Conservation (phyloP, 2,888 invertebrate species). For the Pomacea canaliculata region DNA sequence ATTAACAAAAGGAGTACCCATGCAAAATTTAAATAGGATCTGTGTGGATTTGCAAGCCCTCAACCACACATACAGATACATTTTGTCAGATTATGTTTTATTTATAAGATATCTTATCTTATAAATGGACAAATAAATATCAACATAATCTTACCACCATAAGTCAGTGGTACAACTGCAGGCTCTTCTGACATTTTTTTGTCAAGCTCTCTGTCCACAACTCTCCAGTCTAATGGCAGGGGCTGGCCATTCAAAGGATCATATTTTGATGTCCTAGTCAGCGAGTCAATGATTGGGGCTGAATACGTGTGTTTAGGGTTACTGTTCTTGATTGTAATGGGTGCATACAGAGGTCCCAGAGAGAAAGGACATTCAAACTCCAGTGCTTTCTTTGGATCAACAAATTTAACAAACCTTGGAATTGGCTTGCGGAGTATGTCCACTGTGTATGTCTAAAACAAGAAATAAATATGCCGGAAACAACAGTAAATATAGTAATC, state of each 20-base stretch:
- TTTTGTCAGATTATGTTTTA: too few relatives aligned
- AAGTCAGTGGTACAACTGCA: conserved; percentile 58
- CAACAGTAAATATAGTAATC: too few relatives aligned
- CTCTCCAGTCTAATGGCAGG: conserved; percentile 56
- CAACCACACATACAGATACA: too few relatives aligned
- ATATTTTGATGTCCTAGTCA: conserved; percentile 63
- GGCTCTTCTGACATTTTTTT: conserved; percentile 52
- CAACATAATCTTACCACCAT: conserved; percentile 51
- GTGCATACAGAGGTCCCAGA: conserved; percentile 62
- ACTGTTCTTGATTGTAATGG: conserved; percentile 62
- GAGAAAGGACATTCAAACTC: conserved; percentile 66
- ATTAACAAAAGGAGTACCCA: neutral
- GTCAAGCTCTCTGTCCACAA: conserved; percentile 61
- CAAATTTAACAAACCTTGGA: conserved; percentile 60
- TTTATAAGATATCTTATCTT: too few relatives aligned
- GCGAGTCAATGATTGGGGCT: conserved; percentile 60
- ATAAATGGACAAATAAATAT: too few relatives aligned
- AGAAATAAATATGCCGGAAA: neutral
- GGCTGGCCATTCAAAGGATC: conserved; percentile 62
- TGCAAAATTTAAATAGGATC: neutral
- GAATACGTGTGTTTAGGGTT: conserved; percentile 65
- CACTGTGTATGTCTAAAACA: conserved; percentile 58
- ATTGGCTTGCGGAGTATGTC: conserved; percentile 57
- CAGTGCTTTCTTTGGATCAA: conserved; percentile 49
- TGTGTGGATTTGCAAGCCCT: too few relatives aligned